Evolutionary conservation across 2,888 invertebrate genomes (phyloP), one percentile per base, ranked within the genome.

Genomic region (Lepidochitona cinerea): DNA sequence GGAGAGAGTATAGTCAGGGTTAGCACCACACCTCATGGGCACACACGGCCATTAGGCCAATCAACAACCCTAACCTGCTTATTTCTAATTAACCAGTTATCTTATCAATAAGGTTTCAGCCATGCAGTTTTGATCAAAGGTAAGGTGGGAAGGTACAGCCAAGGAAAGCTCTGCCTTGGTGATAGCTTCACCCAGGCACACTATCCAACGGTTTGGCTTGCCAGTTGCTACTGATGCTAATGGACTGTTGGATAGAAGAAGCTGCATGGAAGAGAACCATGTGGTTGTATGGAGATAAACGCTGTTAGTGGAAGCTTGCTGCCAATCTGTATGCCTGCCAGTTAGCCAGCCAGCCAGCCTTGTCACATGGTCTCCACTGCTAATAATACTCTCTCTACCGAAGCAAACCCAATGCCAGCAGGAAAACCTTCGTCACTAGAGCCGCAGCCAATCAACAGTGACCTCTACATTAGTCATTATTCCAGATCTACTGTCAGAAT

Each of bases 401-500:
- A 4, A 26, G 54, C n/a, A 12, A n/a, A 26, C 32, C 29, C 23
- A 59, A 26, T 4, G 29, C 49, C 49, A 18, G 23, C 49, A n/a
- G 59, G 59, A 18, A 59, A 59, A 18, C 59, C 59, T 32, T 59
- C 59, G 59, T 59, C 59, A 59, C 59, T 59, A 1, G 29, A 14
- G 59, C 14, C 23, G 29, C 32, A 59, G 59, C 59, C 59, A 59
- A 59, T 59, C 26, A 59, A 29, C 23, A 59, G 59, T 59, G 59
- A 59, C 59, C 59, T 59, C 29, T 59, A 59, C 59, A 59, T 23
- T 59, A 59, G 59, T 59, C 59, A 59, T 59, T 59, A 59, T 59
- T 59, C 59, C 32, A 29, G 59, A 59, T 59, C 26, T 29, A 59
- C 59, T 59, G 59, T 59, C 59, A 59, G 12, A 23, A 29, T 29